A percentile compares a stretch with the other conserved stretches of the same genome.
These are phyloP conservation scores for Thera britannica DNA, from an alignment of 2,888 invertebrate genomes.

Conservation along the genomic window DNA sequence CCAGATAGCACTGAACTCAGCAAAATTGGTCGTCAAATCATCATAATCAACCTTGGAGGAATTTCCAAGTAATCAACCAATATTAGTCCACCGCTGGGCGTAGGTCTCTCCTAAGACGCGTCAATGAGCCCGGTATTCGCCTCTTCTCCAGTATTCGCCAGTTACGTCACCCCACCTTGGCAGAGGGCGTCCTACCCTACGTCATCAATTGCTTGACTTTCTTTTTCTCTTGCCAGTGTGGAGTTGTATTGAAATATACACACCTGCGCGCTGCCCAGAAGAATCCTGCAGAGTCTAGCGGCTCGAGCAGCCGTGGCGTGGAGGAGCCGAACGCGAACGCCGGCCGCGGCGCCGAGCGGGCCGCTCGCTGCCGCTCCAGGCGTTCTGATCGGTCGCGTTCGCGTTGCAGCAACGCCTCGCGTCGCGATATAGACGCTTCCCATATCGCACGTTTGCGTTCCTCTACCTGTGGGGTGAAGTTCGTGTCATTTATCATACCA, in stretches of 20 bases:
- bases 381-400: slow-evolving; percentile 94
- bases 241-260: not conserved
- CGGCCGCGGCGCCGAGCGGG: slow-evolving; percentile 86
- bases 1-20: no score
- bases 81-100: no score
- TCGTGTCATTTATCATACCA: not conserved
- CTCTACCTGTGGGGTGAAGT: slow-evolving; percentile 86
- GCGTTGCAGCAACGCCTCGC: slow-evolving; percentile 93
- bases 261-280: slow-evolving; percentile 94
- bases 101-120: no score
- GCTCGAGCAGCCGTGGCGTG: slow-evolving; percentile 94
- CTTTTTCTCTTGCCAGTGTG: no score
- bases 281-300: slow-evolving; percentile 90
- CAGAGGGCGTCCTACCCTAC: no score
- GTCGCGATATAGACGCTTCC: slow-evolving; percentile 94
- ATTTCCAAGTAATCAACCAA: no score
- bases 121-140: no score
- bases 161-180: no score
- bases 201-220: no score
- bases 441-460: slow-evolving; percentile 95
- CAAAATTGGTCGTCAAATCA: no score
- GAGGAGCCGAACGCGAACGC: slow-evolving; percentile 97
- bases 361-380: slow-evolving; percentile 91
- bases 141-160: no score
- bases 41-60: no score